Evolutionary conservation across 2,888 invertebrate species (phyloP).

Genomic region (Augiades crinisus): DNA sequence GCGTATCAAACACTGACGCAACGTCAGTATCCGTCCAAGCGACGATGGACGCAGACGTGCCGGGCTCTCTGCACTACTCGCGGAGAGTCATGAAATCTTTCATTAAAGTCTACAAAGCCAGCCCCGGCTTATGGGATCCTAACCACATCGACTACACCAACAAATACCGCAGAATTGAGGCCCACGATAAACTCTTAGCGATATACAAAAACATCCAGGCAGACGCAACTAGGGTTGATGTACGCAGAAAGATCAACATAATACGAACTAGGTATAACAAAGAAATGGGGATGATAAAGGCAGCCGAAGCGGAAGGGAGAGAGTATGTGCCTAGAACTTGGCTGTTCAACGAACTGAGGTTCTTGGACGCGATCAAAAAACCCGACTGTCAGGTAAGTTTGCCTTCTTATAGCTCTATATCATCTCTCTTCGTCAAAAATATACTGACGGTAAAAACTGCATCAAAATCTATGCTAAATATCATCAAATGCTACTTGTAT

Average conservation of each 20-base stretch:
- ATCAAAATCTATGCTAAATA: no score
- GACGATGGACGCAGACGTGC: slow-evolving; percentile 9
- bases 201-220: slow-evolving; percentile 24
- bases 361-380: slow-evolving; percentile 3
- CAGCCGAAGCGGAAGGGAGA: background rate
- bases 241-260: slow-evolving; percentile 33
- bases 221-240: slow-evolving; percentile 28
- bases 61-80: background rate
- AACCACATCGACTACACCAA: slow-evolving; percentile 23
- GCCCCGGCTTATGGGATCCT: slow-evolving; percentile 26
- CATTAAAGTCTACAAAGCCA: background rate
- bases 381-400: background rate
- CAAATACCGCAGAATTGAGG: slow-evolving; percentile 22
- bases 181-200: slow-evolving; percentile 21
- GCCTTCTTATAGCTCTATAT: no score
- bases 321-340: slow-evolving; percentile 26
- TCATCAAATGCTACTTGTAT: no score
- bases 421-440: no score
- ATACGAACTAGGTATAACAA: slow-evolving; percentile 32
- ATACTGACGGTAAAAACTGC: no score
- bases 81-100: background rate
- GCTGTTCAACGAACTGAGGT: slow-evolving; percentile 23
- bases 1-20: slow-evolving; percentile 11
- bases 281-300: slow-evolving; percentile 24
- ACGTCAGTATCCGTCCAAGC: slow-evolving; percentile 16